phyloP scores from a whole-genome alignment of 37 sponge, comb jelly and placozoan genomes.

The Spongia lamella region DNA sequence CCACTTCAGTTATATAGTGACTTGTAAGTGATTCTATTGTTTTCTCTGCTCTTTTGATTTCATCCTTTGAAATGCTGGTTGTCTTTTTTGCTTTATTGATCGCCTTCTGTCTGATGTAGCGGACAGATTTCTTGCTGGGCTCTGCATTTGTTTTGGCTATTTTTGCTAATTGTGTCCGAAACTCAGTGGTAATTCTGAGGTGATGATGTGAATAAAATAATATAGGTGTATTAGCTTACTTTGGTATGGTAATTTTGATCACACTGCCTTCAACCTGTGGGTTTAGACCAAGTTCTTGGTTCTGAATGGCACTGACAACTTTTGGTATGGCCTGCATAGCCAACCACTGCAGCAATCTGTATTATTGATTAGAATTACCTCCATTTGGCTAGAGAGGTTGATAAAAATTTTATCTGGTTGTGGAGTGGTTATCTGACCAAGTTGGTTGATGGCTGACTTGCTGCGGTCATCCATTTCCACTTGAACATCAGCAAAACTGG shows the following conservation, averaged over 20 bases:
- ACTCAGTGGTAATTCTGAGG: slow-evolving; percentile 74
- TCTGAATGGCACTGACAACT: slow-evolving; percentile 40
- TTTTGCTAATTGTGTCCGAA: slow-evolving; percentile 61
- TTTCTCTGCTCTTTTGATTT: slow-evolving; percentile 65
- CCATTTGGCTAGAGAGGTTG: slow-evolving; percentile 56
- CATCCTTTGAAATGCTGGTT: slow-evolving; percentile 54
- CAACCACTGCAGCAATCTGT: not conserved
- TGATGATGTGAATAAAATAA: not conserved
- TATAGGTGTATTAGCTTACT: slow-evolving; percentile 29
- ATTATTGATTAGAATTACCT: slow-evolving; percentile 30
- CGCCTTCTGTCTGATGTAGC: slow-evolving; percentile 62
- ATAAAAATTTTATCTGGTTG: slow-evolving; percentile 60
- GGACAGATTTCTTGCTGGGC: slow-evolving; percentile 60
- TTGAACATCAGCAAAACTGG: slow-evolving; percentile 51
- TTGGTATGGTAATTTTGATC: slow-evolving; percentile 72
- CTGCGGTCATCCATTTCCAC: slow-evolving; percentile 41
- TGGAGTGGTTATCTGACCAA: slow-evolving; percentile 68
- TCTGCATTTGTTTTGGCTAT: slow-evolving; percentile 70
- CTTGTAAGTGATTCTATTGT: slow-evolving; percentile 4
- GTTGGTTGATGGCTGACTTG: slow-evolving; percentile 34
- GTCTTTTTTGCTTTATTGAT: slow-evolving; percentile 36
- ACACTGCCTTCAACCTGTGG: slow-evolving; percentile 51
- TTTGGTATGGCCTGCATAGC: slow-evolving; percentile 31
- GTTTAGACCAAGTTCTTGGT: slow-evolving; percentile 35
- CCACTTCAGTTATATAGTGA: not conserved